Evolutionary conservation across 2,888 invertebrate species (phyloP), one percentile per base, ranked within the genome.

Genomic region (Phengaris alcon): DNA sequence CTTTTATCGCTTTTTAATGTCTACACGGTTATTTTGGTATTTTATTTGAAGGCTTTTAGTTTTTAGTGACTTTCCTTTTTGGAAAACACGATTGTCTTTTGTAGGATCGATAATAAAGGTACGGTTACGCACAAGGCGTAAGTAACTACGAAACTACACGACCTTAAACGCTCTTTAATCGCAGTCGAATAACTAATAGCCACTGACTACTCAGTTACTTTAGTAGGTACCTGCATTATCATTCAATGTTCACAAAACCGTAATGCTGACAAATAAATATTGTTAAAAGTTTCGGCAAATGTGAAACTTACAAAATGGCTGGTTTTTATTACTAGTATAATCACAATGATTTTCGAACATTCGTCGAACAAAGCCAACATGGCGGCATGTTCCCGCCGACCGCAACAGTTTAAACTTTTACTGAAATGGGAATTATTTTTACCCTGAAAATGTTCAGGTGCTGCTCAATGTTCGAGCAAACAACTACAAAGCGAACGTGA

Each of bases 341-440:
- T 48, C 8, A 48, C 48, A 64, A 64, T 64, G 9, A 9, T 35
- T 35, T 35, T 35, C 64, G 35, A 64, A 64, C 12, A 64, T 64
- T 64, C 10, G 64, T 59, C 15, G 64, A 12, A 64, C 35, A 64
- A 64, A 35, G 64, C 35, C 35, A 35, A 64, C 12, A 35, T 35
- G 64, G 10, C 64, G 64, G 22, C 52, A 2, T 52, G 13, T 22
- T 22, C 64, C 35, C 15, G 13, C 57, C 57, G 59, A 59, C 35
- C 64, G 64, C 64, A 64, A 64, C 35, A 64, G 64, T 22, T 64
- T 35, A 35, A 35, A 35, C 35, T 35, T 64, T 64, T 10, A 64
- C 64, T 35, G 64, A 35, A 64, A 64, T 64, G 64, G 64, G 35
- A 64, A 64, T 64, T 64, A 64, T 64, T 64, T 64, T 64, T 64